Evolutionary conservation across 2,888 invertebrate genomes (phyloP).

Genomic region (Euphydryas editha): DNA sequence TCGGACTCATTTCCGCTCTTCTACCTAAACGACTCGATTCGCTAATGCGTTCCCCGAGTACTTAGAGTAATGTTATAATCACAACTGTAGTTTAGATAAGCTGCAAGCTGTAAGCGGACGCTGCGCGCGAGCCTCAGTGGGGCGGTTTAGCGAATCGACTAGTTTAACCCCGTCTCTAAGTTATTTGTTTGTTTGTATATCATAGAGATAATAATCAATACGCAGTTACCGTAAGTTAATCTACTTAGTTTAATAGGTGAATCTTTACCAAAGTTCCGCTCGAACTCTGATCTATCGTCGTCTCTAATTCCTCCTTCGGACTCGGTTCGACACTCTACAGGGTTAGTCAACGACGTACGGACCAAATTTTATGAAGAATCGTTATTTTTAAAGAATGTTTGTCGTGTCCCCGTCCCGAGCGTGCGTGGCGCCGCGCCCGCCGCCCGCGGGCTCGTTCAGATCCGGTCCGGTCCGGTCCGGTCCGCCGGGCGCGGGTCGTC

Average conservation of each 20-base stretch:
- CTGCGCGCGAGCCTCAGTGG: slow-evolving; percentile 33
- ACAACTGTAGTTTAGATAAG: slow-evolving; percentile 24
- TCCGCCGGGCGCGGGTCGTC: slow-evolving; percentile 40
- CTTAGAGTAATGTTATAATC: slow-evolving; percentile 37
- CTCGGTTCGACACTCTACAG: slow-evolving; percentile 64
- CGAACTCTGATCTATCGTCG: slow-evolving; percentile 64
- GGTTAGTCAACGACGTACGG: slow-evolving; percentile 72
- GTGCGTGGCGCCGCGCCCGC: slow-evolving; percentile 48
- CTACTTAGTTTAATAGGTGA: slow-evolving; percentile 76
- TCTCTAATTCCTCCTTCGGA: slow-evolving; percentile 61
- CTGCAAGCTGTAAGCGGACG: slow-evolving; percentile 28
- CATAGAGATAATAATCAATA: slow-evolving; percentile 70
- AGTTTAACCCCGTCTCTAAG: slow-evolving; percentile 33
- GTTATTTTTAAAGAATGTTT: slow-evolving; percentile 58
- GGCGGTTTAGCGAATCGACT: slow-evolving; percentile 41
- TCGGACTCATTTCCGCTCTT: slow-evolving; percentile 12
- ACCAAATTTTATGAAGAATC: slow-evolving; percentile 61
- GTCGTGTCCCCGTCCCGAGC: slow-evolving; percentile 61
- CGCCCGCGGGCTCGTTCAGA: slow-evolving; percentile 26
- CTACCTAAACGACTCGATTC: slow-evolving; percentile 39
- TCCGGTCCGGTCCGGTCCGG: slow-evolving; percentile 40
- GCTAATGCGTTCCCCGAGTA: slow-evolving; percentile 33
- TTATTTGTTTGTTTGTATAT: slow-evolving; percentile 46
- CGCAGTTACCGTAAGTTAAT: slow-evolving; percentile 81
- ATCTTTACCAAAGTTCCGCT: slow-evolving; percentile 78